Conservation (phyloP, 2,888 invertebrate genomes). For the Aphidius colemani region DNA sequence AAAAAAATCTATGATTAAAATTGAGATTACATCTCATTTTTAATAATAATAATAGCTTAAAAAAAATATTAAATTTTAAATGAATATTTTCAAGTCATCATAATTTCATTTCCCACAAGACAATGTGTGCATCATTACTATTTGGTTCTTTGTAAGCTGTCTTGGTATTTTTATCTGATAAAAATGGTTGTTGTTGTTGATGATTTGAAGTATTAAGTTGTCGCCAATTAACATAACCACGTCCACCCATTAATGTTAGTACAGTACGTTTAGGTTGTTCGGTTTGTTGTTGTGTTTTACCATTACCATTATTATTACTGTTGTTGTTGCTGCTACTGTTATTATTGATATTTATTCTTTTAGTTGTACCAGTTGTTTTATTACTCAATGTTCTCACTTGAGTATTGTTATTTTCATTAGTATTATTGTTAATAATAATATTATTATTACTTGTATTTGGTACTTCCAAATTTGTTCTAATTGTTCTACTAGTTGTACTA, state of each 20-base stretch:
- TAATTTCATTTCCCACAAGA: constrained; percentile 88
- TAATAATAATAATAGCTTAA: background rate
- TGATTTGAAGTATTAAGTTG: constrained; percentile 62
- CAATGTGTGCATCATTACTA: constrained; percentile 84
- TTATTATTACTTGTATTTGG: constrained; percentile 2
- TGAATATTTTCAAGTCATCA: constrained; percentile 57
- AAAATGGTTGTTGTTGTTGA: constrained; percentile 14
- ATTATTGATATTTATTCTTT: background rate
- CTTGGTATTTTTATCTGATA: constrained; percentile 51
- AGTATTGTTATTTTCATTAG: background rate
- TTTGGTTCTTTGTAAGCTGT: constrained; percentile 68
- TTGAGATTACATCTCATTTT: background rate
- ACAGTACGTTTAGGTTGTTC: constrained; percentile 72
- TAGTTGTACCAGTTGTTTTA: background rate
- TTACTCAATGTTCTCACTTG: background rate
- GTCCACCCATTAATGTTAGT: constrained; percentile 84
- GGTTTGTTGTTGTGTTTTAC: constrained; percentile 57
- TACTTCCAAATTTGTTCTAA: constrained; percentile 22
- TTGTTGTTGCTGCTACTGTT: background rate
- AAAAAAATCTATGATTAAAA: background rate
- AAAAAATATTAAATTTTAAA: too few relatives aligned
- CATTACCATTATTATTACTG: constrained; percentile 53
- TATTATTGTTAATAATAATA: too few relatives aligned
- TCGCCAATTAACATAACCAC: constrained; percentile 86
- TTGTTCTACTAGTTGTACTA: constrained; percentile 73